Percentiles rank a stretch among this genome's conserved stretches.
These are phyloP conservation scores for Podocnemis expansa DNA, from an alignment of 2,113 vertebrate species.

Conservation along the genomic window DNA sequence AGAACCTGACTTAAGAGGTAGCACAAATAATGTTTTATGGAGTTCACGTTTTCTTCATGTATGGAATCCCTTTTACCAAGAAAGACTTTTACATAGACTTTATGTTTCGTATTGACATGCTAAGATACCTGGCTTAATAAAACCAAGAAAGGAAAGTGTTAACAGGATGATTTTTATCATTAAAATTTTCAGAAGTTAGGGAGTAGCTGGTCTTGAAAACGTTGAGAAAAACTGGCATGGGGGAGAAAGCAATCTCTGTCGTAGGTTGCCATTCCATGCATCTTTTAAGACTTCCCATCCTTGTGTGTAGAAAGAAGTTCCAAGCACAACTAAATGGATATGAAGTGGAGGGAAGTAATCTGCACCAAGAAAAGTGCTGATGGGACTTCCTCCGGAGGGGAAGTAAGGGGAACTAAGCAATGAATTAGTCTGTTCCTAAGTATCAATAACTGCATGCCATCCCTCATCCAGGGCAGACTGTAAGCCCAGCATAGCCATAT, in stretches of 20 bases:
- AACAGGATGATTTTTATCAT: not conserved
- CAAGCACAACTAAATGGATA: not conserved
- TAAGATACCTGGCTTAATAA: not conserved
- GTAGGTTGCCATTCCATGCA: too few relatives aligned
- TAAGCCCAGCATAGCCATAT: not conserved
- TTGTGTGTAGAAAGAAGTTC: too few relatives aligned
- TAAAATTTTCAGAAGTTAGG: too few relatives aligned
- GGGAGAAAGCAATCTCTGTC: too few relatives aligned
- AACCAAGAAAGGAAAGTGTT: not conserved
- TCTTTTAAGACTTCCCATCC: too few relatives aligned
- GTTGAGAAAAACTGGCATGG: too few relatives aligned
- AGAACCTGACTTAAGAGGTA: not conserved
- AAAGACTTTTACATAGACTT: not conserved
- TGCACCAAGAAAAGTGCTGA: not conserved
- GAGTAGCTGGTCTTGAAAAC: too few relatives aligned
- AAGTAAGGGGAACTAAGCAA: accelerated
- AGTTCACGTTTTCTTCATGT: not conserved
- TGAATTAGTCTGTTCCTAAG: accelerated
- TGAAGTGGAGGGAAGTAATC: not conserved
- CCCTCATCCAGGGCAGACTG: not conserved
- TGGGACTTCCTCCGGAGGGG: not conserved
- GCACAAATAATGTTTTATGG: not conserved
- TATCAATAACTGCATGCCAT: not conserved
- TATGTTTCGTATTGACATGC: not conserved
- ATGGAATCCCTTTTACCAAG: not conserved